Evolutionary conservation across 2,797 vertebrate species (phyloP).

Genomic region (Lindbergichthys nudifrons): DNA sequence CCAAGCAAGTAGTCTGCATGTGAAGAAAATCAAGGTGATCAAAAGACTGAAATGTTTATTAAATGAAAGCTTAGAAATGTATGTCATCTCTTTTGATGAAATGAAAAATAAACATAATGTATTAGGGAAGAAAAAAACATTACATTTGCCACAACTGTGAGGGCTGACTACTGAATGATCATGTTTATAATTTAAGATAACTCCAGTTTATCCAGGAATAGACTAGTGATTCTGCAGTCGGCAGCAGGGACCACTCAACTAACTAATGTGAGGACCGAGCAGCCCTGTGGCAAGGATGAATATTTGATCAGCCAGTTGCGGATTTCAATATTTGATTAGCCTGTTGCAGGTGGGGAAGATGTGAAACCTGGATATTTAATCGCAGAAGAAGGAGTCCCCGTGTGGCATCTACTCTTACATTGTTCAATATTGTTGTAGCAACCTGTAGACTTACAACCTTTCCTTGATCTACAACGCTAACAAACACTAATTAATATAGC

Average conservation of each 20-base stretch:
- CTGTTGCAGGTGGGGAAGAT: constrained; percentile 58
- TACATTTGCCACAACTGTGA: not conserved
- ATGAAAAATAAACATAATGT: not conserved
- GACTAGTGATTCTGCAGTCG: constrained; percentile 43
- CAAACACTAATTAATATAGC: not conserved
- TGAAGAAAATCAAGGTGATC: not conserved
- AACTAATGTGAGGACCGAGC: constrained; percentile 57
- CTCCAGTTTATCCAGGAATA: constrained; percentile 40
- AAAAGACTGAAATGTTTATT: not conserved
- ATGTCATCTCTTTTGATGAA: not conserved
- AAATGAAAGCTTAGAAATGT: not conserved
- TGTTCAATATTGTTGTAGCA: constrained; percentile 7
- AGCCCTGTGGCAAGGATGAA: constrained; percentile 66
- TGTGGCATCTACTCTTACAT: constrained; percentile 1
- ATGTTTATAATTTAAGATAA: constrained; percentile 31
- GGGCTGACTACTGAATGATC: constrained; percentile 6
- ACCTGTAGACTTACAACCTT: not conserved
- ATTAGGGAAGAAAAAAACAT: not conserved
- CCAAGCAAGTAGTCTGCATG: constrained; percentile 12
- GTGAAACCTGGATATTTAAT: constrained; percentile 37
- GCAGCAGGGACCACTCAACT: constrained; percentile 47
- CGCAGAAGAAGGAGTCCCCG: not conserved
- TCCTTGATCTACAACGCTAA: constrained; percentile 1
- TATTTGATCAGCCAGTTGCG: constrained; percentile 73
- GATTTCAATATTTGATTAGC: constrained; percentile 73